Evolutionary conservation across 2,888 invertebrate species (phyloP).

Genomic region (Enchytraeus crypticus): DNA sequence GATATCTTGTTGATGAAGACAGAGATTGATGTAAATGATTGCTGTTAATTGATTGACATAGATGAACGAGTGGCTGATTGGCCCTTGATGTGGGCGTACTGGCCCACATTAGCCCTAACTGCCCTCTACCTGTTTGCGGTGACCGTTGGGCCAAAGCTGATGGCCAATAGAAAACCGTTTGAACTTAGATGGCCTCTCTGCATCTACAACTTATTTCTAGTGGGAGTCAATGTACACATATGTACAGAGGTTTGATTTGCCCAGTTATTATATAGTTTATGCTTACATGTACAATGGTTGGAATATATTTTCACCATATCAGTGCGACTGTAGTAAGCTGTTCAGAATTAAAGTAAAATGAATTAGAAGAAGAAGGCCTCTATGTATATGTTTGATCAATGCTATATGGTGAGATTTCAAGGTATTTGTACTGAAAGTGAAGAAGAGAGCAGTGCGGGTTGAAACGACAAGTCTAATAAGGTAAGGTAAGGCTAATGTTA

Average conservation of each 20-base stretch:
- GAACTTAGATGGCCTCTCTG: conserved; percentile 36
- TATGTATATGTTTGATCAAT: too few relatives aligned
- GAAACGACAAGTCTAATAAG: too few relatives aligned
- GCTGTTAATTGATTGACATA: conserved; percentile 16
- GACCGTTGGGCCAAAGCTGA: conserved; percentile 36
- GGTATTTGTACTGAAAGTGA: too few relatives aligned
- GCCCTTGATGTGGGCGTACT: conserved; percentile 43
- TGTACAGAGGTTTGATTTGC: conserved; percentile 42
- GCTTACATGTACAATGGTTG: too few relatives aligned
- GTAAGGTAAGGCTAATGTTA: too few relatives aligned
- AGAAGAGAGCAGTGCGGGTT: too few relatives aligned
- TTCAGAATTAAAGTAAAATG: too few relatives aligned
- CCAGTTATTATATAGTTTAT: neutral
- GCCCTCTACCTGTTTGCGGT: conserved; percentile 41
- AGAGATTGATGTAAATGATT: neutral
- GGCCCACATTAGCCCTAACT: conserved; percentile 40
- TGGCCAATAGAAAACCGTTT: conserved; percentile 40
- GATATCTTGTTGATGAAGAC: neutral
- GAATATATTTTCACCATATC: too few relatives aligned
- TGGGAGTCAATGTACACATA: conserved; percentile 46
- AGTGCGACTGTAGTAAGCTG: too few relatives aligned
- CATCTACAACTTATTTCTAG: conserved; percentile 42
- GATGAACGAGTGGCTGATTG: conserved; percentile 41
- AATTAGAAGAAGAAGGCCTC: too few relatives aligned
- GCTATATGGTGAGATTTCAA: too few relatives aligned